A percentile compares a stretch with the other conserved stretches of the same genome.
Conservation (phyloP, 2,113 vertebrate species). For the Daboia siamensis region DNA sequence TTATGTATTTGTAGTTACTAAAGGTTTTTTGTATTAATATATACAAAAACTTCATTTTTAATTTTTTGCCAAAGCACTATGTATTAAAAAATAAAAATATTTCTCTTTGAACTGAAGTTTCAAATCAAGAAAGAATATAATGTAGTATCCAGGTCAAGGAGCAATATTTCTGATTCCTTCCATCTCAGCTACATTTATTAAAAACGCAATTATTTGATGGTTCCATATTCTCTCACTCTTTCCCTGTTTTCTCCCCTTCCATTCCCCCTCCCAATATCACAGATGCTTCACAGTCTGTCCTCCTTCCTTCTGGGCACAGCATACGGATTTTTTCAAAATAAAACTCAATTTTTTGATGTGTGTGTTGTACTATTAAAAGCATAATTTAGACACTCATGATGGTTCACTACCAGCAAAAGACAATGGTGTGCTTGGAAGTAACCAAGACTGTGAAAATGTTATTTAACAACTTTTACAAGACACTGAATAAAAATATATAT, state of each 20-base stretch:
- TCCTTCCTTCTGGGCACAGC: conserved; percentile 38
- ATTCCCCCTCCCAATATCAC: conserved; percentile 50
- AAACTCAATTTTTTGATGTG: conserved; percentile 37
- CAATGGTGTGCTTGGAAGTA: conserved; percentile 9
- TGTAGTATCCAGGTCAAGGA: conserved; percentile 21
- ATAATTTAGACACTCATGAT: conserved; percentile 41
- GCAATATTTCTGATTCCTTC: conserved; percentile 58
- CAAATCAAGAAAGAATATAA: conserved; percentile 39
- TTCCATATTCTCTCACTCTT: conserved; percentile 43
- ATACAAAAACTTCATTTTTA: background rate
- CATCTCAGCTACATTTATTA: conserved; percentile 53
- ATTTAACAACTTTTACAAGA: conserved; percentile 6
- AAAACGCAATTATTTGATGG: conserved; percentile 67
- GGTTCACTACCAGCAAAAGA: conserved; percentile 47
- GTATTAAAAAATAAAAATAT: conserved; percentile 40
- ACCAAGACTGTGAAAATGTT: conserved; percentile 23
- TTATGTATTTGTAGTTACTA: background rate
- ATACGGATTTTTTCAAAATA: conserved; percentile 35
- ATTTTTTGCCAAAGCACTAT: background rate
- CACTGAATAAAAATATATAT: background rate
- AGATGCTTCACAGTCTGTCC: conserved; percentile 74
- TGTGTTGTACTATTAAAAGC: conserved; percentile 42
- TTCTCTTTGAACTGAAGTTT: conserved; percentile 52
- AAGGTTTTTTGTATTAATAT: background rate
- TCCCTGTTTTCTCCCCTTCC: background rate